Base-by-base conservation (phyloP, 2,113 vertebrate species). In the Orcinus orca region DNA sequence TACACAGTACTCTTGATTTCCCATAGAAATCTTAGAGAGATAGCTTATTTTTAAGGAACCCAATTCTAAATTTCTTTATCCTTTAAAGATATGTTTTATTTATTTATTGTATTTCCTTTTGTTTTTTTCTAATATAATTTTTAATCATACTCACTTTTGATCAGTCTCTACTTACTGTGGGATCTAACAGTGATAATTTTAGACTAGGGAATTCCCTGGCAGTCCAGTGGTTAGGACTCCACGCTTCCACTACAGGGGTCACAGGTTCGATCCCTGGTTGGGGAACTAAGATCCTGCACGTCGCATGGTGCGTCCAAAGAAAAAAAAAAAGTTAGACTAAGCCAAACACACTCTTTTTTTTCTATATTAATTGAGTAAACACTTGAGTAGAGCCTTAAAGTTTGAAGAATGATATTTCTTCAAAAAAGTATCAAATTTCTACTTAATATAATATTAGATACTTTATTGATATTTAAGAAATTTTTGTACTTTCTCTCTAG, bases 1-100 rank as follows among this genome's bases (percentile, higher is more conserved):
- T 63, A 74, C 3, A 26, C 33, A 55, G 38, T 50, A 67, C 9
- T 74, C 9, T 92, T 86, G 29, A 81, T 76, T 85, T 95, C 12
- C 4, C 11, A 70, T 50, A n/a, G 50, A 60, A 67, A 65, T 77
- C 55, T 93, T 63, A 71, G 41, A 36, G 41, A 47, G 10, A 67
- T 79, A n/a, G 26, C 13, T 92, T 89, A 33, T 36, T 86, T 95
- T 79, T 95, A 92, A 94, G 41, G 38, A 71, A 83, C 0, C 9
- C 94, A 63, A 92, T 60, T 83, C 13, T 87, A 92, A 92, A 67
- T 62, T 73, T 94, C 11, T 71, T 67, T 71, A n/a, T 81, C 10
- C 5, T 87, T 95, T 79, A 53, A 50, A 53, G 26, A 41, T 77
- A 87, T 26, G 4, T 84, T 79, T 92, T 29, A 76, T 44, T 60